phyloP scores from a whole-genome alignment of 2,888 invertebrate species.

The Dolichomitus sp. region DNA sequence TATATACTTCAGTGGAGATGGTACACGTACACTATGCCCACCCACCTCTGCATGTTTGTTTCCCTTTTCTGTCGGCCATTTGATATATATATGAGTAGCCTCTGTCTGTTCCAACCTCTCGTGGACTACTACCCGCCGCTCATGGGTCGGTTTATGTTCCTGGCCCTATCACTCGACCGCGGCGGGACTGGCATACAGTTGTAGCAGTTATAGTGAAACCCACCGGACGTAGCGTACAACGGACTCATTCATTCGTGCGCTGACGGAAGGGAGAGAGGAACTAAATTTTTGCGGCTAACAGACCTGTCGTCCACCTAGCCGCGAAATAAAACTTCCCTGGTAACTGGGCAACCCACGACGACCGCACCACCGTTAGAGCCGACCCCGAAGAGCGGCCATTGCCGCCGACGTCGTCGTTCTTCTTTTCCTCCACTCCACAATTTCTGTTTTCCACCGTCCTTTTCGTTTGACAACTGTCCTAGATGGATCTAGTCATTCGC shows the following conservation, averaged over 20 bases:
- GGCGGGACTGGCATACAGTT: constrained; percentile 1
- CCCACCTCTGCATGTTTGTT: constrained; percentile 1
- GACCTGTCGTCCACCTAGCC: constrained; percentile 45
- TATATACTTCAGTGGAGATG: constrained; percentile 20
- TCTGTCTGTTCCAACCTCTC: constrained; percentile 29
- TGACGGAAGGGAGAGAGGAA: constrained; percentile 46
- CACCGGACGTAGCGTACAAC: constrained; percentile 56
- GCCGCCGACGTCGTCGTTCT: constrained; percentile 14
- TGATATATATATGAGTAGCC: constrained; percentile 15
- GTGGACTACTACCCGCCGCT: background rate
- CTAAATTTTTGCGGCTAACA: constrained; percentile 56
- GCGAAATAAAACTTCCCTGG: constrained; percentile 60
- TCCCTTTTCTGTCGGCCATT: constrained; percentile 47
- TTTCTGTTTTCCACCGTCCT: constrained; percentile 23
- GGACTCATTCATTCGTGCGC: constrained; percentile 55
- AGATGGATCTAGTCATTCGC: background rate
- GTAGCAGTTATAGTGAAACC: constrained; percentile 16
- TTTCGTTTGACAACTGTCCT: constrained; percentile 12
- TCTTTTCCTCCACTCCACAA: background rate
- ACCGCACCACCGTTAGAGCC: constrained; percentile 21
- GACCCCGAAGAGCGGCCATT: background rate
- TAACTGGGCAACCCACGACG: constrained; percentile 31
- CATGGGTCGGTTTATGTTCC: constrained; percentile 18
- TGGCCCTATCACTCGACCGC: constrained; percentile 30
- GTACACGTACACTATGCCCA: background rate